Evolutionary conservation across 2,113 vertebrate genomes (phyloP).

Genomic region (Ahaetulla prasina): DNA sequence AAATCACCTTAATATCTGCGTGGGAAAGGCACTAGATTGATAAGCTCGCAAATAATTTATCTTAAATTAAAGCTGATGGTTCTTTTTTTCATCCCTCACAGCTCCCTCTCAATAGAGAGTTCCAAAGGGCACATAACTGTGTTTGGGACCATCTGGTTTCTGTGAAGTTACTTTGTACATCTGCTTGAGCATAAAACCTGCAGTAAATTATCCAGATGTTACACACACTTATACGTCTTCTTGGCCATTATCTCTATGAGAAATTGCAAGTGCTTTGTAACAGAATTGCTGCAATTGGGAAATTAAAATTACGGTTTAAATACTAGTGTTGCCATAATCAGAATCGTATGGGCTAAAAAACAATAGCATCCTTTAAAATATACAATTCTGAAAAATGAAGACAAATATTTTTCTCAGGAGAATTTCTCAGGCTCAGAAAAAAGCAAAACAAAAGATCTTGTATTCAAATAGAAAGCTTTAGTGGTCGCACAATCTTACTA

Average conservation of each 20-base stretch:
- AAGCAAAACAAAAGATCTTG: background rate
- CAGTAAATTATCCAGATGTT: background rate
- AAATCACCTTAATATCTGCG: background rate
- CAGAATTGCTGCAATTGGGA: background rate
- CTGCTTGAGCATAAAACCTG: background rate
- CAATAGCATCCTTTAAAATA: background rate
- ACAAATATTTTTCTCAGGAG: background rate
- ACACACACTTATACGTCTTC: accelerated
- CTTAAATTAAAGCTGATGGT: background rate
- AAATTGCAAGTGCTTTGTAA: background rate
- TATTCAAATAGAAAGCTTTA: background rate
- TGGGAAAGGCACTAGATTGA: background rate
- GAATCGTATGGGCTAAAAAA: background rate
- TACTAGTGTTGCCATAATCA: accelerated
- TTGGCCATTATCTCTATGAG: background rate
- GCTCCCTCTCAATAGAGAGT: background rate
- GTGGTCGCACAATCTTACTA: background rate
- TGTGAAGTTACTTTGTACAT: background rate
- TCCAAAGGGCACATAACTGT: background rate
- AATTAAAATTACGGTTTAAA: background rate
- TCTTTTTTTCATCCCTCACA: background rate
- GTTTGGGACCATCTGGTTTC: accelerated
- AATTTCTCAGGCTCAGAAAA: background rate
- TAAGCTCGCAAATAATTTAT: background rate
- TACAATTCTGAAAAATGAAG: background rate